Percentiles rank a stretch among this genome's conserved stretches.
These are phyloP conservation scores for Ophion ellenae DNA, from an alignment of 2,888 invertebrate genomes.

Conservation along the genomic window DNA sequence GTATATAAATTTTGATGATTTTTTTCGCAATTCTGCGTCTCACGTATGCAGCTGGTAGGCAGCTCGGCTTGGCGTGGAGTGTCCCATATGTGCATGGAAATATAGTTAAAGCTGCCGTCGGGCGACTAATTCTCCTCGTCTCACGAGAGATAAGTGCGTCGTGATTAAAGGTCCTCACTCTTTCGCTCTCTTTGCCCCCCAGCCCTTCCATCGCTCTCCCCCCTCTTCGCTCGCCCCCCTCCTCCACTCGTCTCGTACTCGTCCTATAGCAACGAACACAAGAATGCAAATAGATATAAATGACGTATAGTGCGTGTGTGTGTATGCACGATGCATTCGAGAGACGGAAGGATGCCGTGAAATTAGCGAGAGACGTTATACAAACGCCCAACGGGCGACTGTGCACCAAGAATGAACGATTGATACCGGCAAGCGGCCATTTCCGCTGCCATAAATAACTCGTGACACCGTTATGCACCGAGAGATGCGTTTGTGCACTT, in stretches of 20 bases:
- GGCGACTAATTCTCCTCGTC: constrained; percentile 55
- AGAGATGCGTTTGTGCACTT: constrained; percentile 2
- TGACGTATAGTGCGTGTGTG: constrained; percentile 20
- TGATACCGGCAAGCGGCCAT: constrained; percentile 51
- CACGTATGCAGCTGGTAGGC: background rate
- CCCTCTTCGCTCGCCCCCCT: background rate
- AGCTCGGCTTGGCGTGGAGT: constrained; percentile 1
- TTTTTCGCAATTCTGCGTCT: background rate
- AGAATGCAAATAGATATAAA: constrained; percentile 58
- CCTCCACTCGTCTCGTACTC: background rate
- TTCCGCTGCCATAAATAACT: constrained; percentile 58
- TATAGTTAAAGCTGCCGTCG: constrained; percentile 42
- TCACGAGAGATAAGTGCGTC: constrained; percentile 50
- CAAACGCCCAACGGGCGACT: constrained; percentile 37
- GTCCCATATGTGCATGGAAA: constrained; percentile 17
- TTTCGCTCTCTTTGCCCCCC: constrained; percentile 8
- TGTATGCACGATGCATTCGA: constrained; percentile 29
- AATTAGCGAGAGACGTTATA: constrained; percentile 53
- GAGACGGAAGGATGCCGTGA: constrained; percentile 59
- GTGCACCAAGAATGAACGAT: constrained; percentile 43
- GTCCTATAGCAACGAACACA: constrained; percentile 12
- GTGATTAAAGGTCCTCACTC: constrained; percentile 47
- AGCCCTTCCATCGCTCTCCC: constrained; percentile 6
- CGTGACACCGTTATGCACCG: constrained; percentile 16
- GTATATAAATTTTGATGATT: background rate